Evolutionary conservation across 2,797 vertebrate species (phyloP).

Genomic region (Cheirogaleus major): DNA sequence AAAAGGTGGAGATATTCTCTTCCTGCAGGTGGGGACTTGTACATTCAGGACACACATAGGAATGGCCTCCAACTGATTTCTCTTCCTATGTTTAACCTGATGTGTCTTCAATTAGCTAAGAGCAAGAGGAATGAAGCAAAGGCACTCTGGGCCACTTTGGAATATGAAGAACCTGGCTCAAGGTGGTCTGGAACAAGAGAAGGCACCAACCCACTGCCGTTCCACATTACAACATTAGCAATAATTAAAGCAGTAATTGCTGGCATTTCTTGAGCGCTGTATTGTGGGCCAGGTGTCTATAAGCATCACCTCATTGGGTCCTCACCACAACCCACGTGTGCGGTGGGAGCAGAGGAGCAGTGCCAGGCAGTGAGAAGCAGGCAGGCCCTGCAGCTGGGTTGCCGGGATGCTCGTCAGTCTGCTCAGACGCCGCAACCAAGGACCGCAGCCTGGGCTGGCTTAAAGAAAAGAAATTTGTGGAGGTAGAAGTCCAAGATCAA

Average conservation of each 20-base stretch:
- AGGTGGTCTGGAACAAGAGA: background rate
- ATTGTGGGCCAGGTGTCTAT: background rate
- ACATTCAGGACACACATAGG: background rate
- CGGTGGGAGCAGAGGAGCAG: background rate
- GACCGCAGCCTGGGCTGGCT: background rate
- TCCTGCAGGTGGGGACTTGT: background rate
- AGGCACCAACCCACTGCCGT: background rate
- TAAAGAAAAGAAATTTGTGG: background rate
- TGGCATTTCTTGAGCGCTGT: background rate
- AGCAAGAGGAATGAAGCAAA: background rate
- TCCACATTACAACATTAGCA: background rate
- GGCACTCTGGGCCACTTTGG: background rate
- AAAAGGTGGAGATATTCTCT: background rate
- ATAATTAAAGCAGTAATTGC: background rate
- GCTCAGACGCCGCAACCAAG: background rate
- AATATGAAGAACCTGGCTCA: background rate
- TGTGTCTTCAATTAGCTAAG: slow-evolving; percentile 4
- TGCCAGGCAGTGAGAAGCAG: background rate
- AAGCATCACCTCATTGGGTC: background rate
- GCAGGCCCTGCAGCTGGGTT: background rate
- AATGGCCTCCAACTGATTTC: background rate
- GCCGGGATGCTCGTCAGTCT: no score
- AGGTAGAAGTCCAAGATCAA: background rate
- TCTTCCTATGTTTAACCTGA: background rate
- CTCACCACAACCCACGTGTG: background rate